Conservation (phyloP, 1,140 invertebrate species). For the Zelostemma sp. region DNA sequence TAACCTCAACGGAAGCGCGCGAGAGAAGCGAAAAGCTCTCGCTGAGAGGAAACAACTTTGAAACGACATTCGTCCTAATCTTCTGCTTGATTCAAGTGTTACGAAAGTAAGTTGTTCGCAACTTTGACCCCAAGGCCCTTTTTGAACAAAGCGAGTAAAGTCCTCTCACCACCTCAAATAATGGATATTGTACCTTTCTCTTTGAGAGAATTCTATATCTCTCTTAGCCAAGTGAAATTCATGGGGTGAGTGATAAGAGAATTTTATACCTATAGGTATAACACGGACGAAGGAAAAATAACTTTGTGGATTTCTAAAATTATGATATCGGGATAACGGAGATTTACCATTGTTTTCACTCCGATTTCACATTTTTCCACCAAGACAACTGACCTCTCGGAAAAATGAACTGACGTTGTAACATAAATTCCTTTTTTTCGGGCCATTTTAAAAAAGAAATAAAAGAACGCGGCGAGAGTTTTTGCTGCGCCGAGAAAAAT, state of each 20-base stretch:
- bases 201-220: slow-evolving; percentile 15
- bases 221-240: slow-evolving; percentile 14
- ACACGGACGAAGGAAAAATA: background rate
- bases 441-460: too few species aligned
- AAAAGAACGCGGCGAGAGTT: too few species aligned
- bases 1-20: background rate
- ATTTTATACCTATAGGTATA: slow-evolving; percentile 5
- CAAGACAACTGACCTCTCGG: too few species aligned
- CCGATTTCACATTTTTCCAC: background rate
- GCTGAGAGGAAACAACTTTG: slow-evolving; percentile 37
- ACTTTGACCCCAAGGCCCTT: slow-evolving; percentile 36
- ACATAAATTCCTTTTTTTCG: too few species aligned
- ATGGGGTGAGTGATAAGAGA: slow-evolving; percentile 8
- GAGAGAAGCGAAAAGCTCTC: slow-evolving; percentile 21
- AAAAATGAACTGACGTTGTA: too few species aligned
- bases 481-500: too few species aligned
- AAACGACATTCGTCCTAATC: slow-evolving; percentile 53
- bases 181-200: slow-evolving; percentile 18
- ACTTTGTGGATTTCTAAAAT: background rate
- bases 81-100: slow-evolving; percentile 51
- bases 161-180: slow-evolving; percentile 12
- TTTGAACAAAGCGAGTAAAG: slow-evolving; percentile 15
- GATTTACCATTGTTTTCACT: background rate
- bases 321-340: background rate
- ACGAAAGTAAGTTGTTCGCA: slow-evolving; percentile 44